phyloP scores from a whole-genome alignment of 2,797 vertebrate species.

The Galago senegalensis region DNA sequence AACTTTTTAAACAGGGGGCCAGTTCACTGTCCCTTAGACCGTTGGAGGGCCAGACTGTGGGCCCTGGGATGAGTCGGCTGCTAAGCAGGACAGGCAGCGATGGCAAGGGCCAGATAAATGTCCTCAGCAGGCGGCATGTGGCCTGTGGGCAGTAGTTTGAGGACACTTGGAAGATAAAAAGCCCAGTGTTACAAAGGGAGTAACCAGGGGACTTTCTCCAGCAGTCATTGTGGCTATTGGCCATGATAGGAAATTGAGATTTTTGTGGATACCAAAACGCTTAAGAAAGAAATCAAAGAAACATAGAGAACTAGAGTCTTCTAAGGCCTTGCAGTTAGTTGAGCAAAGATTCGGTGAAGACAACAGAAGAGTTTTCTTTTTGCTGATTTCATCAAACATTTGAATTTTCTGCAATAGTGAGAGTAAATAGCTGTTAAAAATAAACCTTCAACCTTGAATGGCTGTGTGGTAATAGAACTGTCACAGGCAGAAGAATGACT shows the following conservation, averaged over 20 bases:
- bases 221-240: background rate
- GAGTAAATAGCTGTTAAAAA: constrained; percentile 69
- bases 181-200: background rate
- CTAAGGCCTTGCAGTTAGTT: background rate
- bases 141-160: too few relatives aligned
- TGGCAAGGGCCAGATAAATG: too few relatives aligned
- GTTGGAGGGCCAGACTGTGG: too few relatives aligned
- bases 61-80: too few relatives aligned
- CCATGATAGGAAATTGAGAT: background rate
- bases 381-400: constrained; percentile 46
- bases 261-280: background rate
- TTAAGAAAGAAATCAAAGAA: background rate
- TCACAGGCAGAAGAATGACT: constrained; percentile 69
- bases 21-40: too few relatives aligned
- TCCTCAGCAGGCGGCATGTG: too few relatives aligned
- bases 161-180: background rate
- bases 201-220: background rate
- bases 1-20: too few relatives aligned
- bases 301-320: background rate
- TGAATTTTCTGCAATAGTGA: constrained; percentile 51
- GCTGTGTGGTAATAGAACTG: constrained; percentile 62
- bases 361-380: constrained; percentile 29
- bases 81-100: too few relatives aligned
- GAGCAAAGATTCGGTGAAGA: constrained; percentile 23
- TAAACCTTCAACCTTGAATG: constrained; percentile 56